Evolutionary conservation across 2,113 vertebrate genomes (phyloP).

Genomic region (Xenus cinereus): DNA sequence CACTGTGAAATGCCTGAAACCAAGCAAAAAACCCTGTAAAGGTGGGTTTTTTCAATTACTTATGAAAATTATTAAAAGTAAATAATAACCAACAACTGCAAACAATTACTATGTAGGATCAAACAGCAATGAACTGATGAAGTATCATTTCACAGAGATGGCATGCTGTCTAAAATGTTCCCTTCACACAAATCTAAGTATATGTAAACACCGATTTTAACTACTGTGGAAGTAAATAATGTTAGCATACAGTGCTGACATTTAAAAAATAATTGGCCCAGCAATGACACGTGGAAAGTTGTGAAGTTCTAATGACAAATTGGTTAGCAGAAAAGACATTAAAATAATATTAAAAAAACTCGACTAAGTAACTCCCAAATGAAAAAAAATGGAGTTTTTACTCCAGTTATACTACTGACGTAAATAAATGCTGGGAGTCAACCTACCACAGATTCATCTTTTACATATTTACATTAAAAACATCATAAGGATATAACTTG

Average conservation of each 20-base stretch:
- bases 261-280: background rate
- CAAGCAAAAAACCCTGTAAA: background rate
- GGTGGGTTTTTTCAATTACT: background rate
- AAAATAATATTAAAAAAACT: background rate
- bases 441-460: background rate
- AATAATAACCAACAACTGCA: background rate
- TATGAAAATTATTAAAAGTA: background rate
- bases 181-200: background rate
- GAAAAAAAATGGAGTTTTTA: background rate
- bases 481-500: background rate
- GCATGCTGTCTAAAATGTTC: background rate
- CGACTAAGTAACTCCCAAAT: background rate
- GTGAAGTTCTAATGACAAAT: background rate
- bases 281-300: background rate
- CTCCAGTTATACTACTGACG: background rate
- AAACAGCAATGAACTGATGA: background rate
- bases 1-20: background rate
- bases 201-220: background rate
- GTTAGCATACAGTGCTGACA: background rate
- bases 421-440: background rate
- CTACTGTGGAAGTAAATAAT: background rate
- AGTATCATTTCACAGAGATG: background rate
- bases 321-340: background rate
- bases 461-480: background rate
- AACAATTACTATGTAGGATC: background rate